Base-by-base conservation (phyloP, 2,888 invertebrate species). In the Julus scanicus region DNA sequence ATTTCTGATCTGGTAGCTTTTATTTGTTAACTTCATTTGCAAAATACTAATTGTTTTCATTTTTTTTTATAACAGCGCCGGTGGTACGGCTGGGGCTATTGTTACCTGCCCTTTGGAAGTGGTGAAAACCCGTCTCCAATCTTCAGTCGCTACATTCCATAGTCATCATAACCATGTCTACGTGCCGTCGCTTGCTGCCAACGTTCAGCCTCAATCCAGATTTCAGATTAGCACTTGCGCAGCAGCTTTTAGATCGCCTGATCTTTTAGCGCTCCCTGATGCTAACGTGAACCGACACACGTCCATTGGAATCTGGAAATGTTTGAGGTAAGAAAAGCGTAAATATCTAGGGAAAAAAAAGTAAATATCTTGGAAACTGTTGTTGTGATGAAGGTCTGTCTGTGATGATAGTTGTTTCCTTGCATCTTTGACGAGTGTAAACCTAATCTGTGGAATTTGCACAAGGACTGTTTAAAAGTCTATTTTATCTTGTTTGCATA, bases 91-190 rank as follows among this genome's bases (percentile, higher is more conserved):
- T 86, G 99, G 99, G 88, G 99, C 99, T 29, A 97, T 99, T 90
- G 95, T 98, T 90, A 99, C 99, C 91, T 99, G 99, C 93, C 99
- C 99, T 15, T 93, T 99, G 91, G 99, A 99, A 94, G 99, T 99
- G 90, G 98, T 99, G 85, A 99, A 99, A 93, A 99, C 99, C 15
- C 95, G 99, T 48, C 94, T 98, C 90, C 99, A 99, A 93, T 99
- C 99, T 40, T 98, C 98, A 8, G 95, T 95, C 90, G 96, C 95
- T 15, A 89, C 89, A 84, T 89, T 89, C 88, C 87, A n/a, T 71
- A 39, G 1, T 49, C 86, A 86, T 13, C 44, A 85, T 29, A 44
- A 85, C 85, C 87, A 87, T 83, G 89, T 87, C 87, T 88, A 48
- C 89, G 89, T 88, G 40, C 87, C 17, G 80, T 88, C 15, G 87